Base-by-base conservation (phyloP, 2,797 vertebrate genomes). In the Prunella strophiata region DNA sequence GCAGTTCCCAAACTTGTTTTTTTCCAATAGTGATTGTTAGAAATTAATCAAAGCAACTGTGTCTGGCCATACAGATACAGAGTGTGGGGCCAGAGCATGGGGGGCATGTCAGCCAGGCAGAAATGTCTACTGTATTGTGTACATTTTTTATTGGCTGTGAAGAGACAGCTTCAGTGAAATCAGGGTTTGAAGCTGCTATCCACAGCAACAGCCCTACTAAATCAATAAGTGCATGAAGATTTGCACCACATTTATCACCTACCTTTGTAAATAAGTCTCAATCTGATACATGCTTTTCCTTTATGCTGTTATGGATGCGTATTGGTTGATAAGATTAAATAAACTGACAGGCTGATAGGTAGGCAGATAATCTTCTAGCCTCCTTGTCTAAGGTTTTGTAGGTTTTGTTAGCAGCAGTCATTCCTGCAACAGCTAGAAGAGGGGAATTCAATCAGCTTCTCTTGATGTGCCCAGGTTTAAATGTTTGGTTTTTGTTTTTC, bases 401-500 rank as follows among this genome's bases (percentile, higher is more conserved):
- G 85, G 45, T 95, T 96, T 94, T 92, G 75, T 65, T 91, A 93
- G 75, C 57, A 71, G 80, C 74, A 87, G 85, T 73, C 16, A 0
- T 96, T 96, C 86, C 71, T n/a, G 61, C n/a, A 91, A 17, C 68
- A 82, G 57, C 82, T 91, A 91, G 91, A 94, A 96, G 88, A 94
- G 76, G 89, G 66, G 70, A 97, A 94, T 92, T 95, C 54, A 72
- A 45, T 80, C 78, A 80, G 32, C 62, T 72, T 75, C 2, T 22
- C 26, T 47, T 57, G 52, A 26, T 50, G 62, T 72, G 52, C 38
- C 16, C 0, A 26, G 47, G 34, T 66, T 80, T 30, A 26, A 21
- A 10, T 36, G 58, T 72, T 52, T 32, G 26, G 16, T 11, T 40
- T 59, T 20, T 21, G 20, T 34, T 71, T 59, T 71, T 54, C 47